A percentile compares a stretch with the other conserved stretches of the same genome.
phyloP scores from a whole-genome alignment of 2,888 invertebrate genomes.

The Lordiphosa andalusiaca region DNA sequence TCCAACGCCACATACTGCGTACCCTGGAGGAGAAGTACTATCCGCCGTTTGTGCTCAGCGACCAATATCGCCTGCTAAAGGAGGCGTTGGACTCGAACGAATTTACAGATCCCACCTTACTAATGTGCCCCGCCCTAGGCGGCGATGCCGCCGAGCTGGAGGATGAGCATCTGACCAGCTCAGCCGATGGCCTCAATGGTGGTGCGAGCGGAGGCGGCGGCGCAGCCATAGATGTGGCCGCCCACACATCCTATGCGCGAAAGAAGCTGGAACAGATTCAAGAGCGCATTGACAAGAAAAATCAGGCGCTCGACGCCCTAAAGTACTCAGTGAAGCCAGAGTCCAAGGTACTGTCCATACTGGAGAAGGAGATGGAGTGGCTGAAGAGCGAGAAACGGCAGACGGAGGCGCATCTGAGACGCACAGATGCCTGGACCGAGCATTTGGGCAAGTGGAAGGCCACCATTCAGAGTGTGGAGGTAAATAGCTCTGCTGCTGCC shows the following conservation, averaged over 20 bases:
- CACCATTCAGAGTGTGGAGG: constrained; percentile 91
- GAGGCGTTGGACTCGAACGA: constrained; percentile 79
- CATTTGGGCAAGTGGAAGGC: constrained; percentile 94
- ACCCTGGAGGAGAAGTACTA: constrained; percentile 93
- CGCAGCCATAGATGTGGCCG: constrained; percentile 85
- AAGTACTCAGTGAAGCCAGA: constrained; percentile 91
- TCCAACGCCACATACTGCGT: constrained; percentile 89
- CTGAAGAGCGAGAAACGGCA: constrained; percentile 89
- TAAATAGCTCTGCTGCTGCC: constrained; percentile 35
- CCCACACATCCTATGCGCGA: constrained; percentile 90
- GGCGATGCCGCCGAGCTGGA: constrained; percentile 60
- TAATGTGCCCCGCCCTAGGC: constrained; percentile 63
- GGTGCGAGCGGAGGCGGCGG: constrained; percentile 40
- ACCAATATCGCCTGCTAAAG: constrained; percentile 86
- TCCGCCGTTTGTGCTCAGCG: constrained; percentile 92
- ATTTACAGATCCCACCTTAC: constrained; percentile 79
- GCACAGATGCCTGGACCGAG: constrained; percentile 95
- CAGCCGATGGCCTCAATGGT: constrained; percentile 58
- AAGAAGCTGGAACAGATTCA: constrained; percentile 91
- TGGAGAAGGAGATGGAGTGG: constrained; percentile 92
- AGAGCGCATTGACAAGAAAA: constrained; percentile 91
- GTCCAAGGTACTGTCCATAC: constrained; percentile 88
- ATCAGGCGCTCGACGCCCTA: constrained; percentile 89
- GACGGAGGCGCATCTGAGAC: constrained; percentile 90
- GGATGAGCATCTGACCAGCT: constrained; percentile 60